Evolutionary conservation across 2,113 vertebrate species (phyloP), one percentile per base, ranked within the genome.

Genomic region (Dipodomys ordii): DNA sequence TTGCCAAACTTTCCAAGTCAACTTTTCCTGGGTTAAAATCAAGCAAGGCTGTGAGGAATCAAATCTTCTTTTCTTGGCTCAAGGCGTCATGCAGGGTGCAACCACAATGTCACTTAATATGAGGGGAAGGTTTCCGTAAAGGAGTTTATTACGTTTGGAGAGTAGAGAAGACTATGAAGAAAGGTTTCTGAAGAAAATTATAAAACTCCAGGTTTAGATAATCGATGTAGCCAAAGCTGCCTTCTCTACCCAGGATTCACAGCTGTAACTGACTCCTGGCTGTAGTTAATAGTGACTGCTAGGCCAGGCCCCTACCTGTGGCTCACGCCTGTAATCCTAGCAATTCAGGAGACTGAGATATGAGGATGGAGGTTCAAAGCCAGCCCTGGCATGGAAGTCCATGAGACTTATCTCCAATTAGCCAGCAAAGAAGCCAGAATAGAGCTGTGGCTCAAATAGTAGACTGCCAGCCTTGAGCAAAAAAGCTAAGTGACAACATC

Each of bases 1-100:
- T 89, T 53, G 77, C 20, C 80, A 28, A 67, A 81, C 57, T 57
- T 88, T 53, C 28, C 49, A 11, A 81, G 32, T 46, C 78, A 82
- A 13, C 73, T 93, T 93, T 92, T 90, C 88, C 65, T n/a, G 77
- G 90, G 64, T 85, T 69, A 82, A 81, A 90, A 68, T 84, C 82
- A 83, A 60, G 30, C 49, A 76, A 46, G 7, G 6, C 65, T 28
- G 32, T 19, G 53, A 69, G 53, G 20, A 46, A 46, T 44, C n/a
- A 68, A 73, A 49, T 35, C 57, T 60, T 79, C 30, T 76, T 92
- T 90, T 64, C 83, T 62, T 35, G 64, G 80, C 77, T 76, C 12
- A 11, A 67, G 3, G 27, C 16, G 82, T 49, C 46, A 39, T 1
- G 28, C 30, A 46, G 6, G 30, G 46, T 81, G 7, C 15, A 35